phyloP scores from a whole-genome alignment of 2,113 vertebrate species.

The Anguilla rostrata region DNA sequence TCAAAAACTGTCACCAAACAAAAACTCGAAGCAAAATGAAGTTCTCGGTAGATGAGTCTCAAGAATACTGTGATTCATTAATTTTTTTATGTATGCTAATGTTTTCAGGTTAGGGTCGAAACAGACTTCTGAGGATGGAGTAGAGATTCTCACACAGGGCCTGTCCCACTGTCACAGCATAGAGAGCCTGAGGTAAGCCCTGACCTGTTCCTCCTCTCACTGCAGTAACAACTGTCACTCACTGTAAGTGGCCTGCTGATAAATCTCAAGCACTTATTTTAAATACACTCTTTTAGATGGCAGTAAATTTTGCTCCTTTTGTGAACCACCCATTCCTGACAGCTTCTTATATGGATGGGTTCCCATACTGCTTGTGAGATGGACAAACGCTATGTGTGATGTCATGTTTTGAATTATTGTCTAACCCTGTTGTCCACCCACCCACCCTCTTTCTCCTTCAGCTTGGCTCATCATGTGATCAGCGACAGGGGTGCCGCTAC shows the following conservation, averaged over 20 bases:
- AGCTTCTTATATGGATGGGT: too few species aligned
- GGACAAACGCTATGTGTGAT: too few species aligned
- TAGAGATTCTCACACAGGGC: constrained; percentile 49
- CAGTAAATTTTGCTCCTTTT: too few species aligned
- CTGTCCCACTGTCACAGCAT: constrained; percentile 60
- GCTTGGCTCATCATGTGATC: constrained; percentile 70
- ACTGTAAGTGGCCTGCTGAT: background rate
- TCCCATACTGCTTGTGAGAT: too few species aligned
- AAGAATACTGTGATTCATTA: background rate
- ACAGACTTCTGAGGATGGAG: constrained; percentile 34
- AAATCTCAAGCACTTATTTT: too few species aligned
- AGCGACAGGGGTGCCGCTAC: constrained; percentile 40
- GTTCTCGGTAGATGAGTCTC: background rate
- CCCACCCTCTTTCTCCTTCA: constrained; percentile 40
- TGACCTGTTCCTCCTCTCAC: background rate
- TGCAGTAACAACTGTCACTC: background rate
- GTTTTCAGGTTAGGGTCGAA: constrained; percentile 53
- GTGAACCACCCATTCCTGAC: too few species aligned
- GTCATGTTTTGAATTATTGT: background rate
- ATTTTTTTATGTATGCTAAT: background rate
- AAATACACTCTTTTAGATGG: too few species aligned
- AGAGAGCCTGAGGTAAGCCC: constrained; percentile 76
- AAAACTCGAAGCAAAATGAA: background rate
- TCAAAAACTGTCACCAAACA: background rate
- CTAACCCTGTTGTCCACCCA: background rate